Percentiles rank a stretch among this genome's conserved stretches.
Conservation (phyloP, 2,797 vertebrate species). For the Crypturellus tataupa region DNA sequence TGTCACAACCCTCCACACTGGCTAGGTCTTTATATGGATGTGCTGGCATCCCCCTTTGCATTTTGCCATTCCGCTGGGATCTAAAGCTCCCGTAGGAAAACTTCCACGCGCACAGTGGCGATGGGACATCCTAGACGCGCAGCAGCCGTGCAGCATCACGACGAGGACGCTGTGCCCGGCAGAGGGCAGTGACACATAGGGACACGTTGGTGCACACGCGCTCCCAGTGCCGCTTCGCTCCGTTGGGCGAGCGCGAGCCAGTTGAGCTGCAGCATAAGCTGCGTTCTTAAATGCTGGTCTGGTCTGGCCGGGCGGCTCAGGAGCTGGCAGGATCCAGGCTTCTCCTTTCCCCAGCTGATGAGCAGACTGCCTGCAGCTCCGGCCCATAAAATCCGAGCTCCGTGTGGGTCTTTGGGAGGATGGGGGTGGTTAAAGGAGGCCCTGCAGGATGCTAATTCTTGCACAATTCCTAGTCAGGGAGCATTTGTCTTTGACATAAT, state of each 20-base stretch:
- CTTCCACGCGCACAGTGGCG: not conserved
- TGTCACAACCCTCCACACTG: accelerated
- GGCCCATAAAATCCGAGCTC: not conserved
- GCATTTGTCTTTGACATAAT: not conserved
- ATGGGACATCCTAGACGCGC: not conserved
- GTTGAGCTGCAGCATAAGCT: not conserved
- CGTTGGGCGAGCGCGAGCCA: accelerated
- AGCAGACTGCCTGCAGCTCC: not conserved
- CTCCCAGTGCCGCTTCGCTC: accelerated
- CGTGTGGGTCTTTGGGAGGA: not conserved
- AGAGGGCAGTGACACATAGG: constrained; percentile 57
- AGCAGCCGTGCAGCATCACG: no score
- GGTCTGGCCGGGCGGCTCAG: not conserved
- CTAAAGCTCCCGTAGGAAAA: not conserved
- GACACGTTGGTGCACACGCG: accelerated
- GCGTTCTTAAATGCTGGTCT: not conserved
- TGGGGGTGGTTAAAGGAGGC: not conserved
- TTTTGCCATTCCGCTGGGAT: accelerated
- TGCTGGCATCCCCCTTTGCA: accelerated
- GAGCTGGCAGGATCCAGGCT: not conserved
- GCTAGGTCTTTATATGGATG: accelerated
- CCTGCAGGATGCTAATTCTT: not conserved
- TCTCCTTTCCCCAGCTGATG: not conserved
- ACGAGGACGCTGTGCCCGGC: not conserved
- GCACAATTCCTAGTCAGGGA: not conserved